A percentile compares a stretch with the other conserved stretches of the same genome.
Conservation (phyloP, 92 coral and sea anemone species). For the Umimayanthus kanabou region DNA sequence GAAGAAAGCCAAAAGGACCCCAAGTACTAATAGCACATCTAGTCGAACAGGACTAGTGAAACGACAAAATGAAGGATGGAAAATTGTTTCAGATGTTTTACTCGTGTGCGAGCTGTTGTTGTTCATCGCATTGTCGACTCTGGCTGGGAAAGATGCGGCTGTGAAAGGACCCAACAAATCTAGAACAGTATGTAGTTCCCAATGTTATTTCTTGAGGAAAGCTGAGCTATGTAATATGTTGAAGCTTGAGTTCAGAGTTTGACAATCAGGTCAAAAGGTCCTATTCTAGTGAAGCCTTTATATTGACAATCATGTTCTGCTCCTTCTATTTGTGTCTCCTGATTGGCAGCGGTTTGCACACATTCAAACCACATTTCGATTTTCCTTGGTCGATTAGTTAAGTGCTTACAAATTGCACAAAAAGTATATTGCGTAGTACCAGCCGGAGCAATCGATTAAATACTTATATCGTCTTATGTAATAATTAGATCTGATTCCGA, state of each 20-base stretch:
- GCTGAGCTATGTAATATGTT: not conserved
- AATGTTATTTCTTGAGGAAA: conserved; percentile 8
- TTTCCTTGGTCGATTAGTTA: conserved; percentile 2
- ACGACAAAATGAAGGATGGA: conserved; percentile 59
- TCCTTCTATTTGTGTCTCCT: conserved; percentile 8
- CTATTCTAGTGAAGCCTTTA: not conserved
- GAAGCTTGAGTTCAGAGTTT: not conserved
- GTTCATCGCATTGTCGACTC: conserved; percentile 72
- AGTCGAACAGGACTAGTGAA: conserved; percentile 71
- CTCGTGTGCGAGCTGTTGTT: conserved; percentile 80
- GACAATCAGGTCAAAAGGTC: conserved; percentile 37
- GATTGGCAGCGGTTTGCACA: not conserved
- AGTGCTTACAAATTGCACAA: conserved; percentile 5
- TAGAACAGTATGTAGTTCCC: conserved; percentile 39
- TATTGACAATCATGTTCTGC: not conserved
- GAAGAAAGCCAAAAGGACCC: conserved; percentile 56
- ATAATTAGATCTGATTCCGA: not conserved
- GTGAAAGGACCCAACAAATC: conserved; percentile 46
- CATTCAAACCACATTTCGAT: not conserved
- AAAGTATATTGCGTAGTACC: not conserved
- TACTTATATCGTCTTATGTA: not conserved
- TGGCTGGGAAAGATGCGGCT: conserved; percentile 64
- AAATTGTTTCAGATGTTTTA: conserved; percentile 75
- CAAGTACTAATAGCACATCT: conserved; percentile 65
- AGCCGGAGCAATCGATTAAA: not conserved